Percentiles rank a stretch among this genome's conserved stretches.
Conservation (phyloP, 2,113 vertebrate species). For the Epinephelus cyanopodus region DNA sequence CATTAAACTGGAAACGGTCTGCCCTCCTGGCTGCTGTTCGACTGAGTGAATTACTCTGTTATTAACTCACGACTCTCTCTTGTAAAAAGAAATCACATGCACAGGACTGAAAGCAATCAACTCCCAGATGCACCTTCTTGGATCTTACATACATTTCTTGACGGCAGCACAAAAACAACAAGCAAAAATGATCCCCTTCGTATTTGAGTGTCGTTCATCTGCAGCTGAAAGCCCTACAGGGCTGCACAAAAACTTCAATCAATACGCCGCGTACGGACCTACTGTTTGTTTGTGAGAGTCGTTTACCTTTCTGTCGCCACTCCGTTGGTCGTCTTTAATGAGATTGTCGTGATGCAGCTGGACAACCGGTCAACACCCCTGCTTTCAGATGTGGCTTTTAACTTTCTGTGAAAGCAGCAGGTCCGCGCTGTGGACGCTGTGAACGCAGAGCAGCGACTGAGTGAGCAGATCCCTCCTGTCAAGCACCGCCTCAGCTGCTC, state of each 20-base stretch:
- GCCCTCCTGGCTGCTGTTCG: neutral
- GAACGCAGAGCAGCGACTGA: slow-evolving; percentile 41
- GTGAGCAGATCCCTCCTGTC: slow-evolving; percentile 51
- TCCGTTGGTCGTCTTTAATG: neutral
- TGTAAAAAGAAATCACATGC: neutral
- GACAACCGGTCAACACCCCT: neutral
- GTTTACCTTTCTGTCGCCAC: slow-evolving; percentile 52
- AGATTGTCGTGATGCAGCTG: slow-evolving; percentile 16
- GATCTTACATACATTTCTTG: neutral
- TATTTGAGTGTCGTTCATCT: neutral
- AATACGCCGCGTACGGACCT: neutral
- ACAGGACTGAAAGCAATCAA: neutral
- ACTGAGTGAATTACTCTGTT: slow-evolving; percentile 31
- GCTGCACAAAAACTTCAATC: slow-evolving; percentile 51
- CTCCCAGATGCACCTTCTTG: neutral
- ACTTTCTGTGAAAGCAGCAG: slow-evolving; percentile 50
- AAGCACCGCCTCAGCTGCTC: slow-evolving; percentile 74
- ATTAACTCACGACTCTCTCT: slow-evolving; percentile 1
- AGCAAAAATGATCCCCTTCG: neutral
- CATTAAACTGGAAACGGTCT: neutral
- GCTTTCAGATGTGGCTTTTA: slow-evolving; percentile 40
- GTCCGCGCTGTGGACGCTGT: slow-evolving; percentile 10
- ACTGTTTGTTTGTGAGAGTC: neutral
- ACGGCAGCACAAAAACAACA: neutral
- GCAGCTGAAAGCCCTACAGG: neutral